A percentile compares a stretch with the other conserved stretches of the same genome.
Evolutionary conservation across 2,888 invertebrate genomes (phyloP).

Genomic region (Caenorhabditis sp.): DNA sequence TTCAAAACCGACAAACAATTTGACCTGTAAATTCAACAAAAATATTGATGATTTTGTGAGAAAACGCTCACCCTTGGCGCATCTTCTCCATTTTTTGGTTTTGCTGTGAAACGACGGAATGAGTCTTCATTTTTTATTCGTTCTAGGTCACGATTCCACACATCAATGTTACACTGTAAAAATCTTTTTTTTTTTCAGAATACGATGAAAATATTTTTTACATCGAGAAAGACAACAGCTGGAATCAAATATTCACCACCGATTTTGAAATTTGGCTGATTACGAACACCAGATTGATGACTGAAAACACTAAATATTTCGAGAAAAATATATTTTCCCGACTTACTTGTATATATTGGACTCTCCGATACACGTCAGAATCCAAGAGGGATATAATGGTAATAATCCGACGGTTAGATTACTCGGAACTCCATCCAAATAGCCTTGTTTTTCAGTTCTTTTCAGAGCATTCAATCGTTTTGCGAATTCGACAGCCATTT

Average conservation of each 20-base stretch:
- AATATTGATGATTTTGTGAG: no score
- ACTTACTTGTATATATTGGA: constrained; percentile 81
- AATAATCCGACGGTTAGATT: constrained; percentile 79
- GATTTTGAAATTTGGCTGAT: constrained; percentile 88
- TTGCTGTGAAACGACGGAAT: constrained; percentile 10
- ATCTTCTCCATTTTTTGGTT: constrained; percentile 11
- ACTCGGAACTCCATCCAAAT: constrained; percentile 89
- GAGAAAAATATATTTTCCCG: neutral
- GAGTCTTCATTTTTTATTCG: constrained; percentile 32
- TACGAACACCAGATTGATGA: constrained; percentile 78
- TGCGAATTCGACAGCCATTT: constrained; percentile 14
- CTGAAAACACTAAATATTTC: constrained; percentile 15
- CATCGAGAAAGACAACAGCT: constrained; percentile 80
- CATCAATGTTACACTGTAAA: constrained; percentile 26
- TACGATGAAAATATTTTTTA: constrained; percentile 8
- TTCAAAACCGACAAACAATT: constrained; percentile 86
- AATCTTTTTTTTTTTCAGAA: constrained; percentile 6
- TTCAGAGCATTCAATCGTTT: constrained; percentile 17
- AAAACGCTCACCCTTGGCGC: neutral
- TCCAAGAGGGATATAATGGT: constrained; percentile 90
- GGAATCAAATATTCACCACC: constrained; percentile 90
- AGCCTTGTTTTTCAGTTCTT: constrained; percentile 71
- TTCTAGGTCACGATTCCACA: constrained; percentile 41
- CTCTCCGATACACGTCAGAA: constrained; percentile 86
- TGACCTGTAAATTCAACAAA: constrained; percentile 18